Evolutionary conservation across 2,888 invertebrate genomes (phyloP).

Genomic region (Oscheius myriophilus): DNA sequence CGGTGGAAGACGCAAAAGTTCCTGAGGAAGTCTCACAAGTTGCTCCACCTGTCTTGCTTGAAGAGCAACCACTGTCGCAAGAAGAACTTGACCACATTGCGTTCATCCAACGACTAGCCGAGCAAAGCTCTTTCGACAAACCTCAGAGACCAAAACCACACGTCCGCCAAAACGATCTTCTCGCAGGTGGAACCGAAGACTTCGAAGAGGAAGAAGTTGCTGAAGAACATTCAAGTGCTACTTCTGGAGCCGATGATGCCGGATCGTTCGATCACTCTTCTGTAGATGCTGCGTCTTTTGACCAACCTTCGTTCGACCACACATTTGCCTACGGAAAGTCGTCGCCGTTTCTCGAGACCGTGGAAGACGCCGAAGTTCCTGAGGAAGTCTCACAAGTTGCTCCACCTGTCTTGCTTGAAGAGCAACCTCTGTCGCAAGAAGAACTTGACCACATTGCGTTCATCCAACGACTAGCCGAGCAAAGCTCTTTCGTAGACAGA

Average conservation of each 20-base stretch:
- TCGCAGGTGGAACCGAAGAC: too few species aligned
- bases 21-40: background rate
- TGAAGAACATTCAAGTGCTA: conserved; percentile 24
- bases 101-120: conserved; percentile 30
- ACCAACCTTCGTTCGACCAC: background rate
- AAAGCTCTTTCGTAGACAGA: conserved; percentile 28
- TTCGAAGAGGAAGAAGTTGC: conserved; percentile 24
- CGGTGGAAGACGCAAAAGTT: background rate
- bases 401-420: background rate
- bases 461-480: conserved; percentile 33
- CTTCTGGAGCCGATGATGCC: conserved; percentile 1
- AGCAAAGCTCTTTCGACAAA: conserved; percentile 4
- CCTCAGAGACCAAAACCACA: background rate
- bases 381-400: background rate
- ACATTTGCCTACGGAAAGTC: background rate
- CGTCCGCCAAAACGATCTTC: too few species aligned
- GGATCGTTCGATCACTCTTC: background rate
- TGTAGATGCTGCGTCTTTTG: too few species aligned
- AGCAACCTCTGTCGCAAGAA: conserved; percentile 40
- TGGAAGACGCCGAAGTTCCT: background rate
- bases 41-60: background rate
- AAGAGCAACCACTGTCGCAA: conserved; percentile 26
- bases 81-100: conserved; percentile 38
- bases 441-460: conserved; percentile 41
- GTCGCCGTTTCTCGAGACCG: background rate